Evolutionary conservation across 2,113 vertebrate species (phyloP), one percentile per base, ranked within the genome.

Genomic region (Alectura lathami): DNA sequence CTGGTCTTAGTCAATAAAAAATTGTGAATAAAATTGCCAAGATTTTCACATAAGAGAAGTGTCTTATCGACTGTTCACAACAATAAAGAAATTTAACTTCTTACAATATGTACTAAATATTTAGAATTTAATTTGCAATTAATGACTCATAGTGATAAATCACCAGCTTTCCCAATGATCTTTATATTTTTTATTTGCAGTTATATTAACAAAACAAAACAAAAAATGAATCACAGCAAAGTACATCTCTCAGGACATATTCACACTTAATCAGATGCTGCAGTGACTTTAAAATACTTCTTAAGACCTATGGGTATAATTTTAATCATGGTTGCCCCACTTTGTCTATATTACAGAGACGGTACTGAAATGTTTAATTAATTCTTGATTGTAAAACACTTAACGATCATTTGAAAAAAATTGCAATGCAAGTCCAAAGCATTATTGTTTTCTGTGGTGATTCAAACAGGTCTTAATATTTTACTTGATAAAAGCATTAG

Each of bases 341-440:
- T 90, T 81, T 53, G 50, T 77, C 42, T 77, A 8, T 69, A 30
- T 74, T 83, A 34, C 18, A 66, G 24, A 57, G 43, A 38, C 14
- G 40, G 14, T 48, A 87, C 48, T 64, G 47, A 91, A 90, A 90
- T 17, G 6, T 29, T 94, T 95, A 72, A 91, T 95, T 90, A 91
- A 87, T 88, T 93, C 40, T 80, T 80, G 34, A 59, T 30, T 56
- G 14, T 69, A 57, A 91, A 96, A 79, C 26, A 63, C 11, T 86
- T 63, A 86, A 68, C 23, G 8, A 92, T 9, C 4, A 50, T 91
- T 78, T 54, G n/a, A 74, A 93, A 84, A 75, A 94, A 91, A 72
- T 11, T 88, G 21, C 5, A 59, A 26, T 57, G 21, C 8, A 45
- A 64, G 32, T 45, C 16, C 80, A 84, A 83, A 79, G 62, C 77